A percentile compares a stretch with the other conserved stretches of the same genome.
phyloP scores from a whole-genome alignment of 2,113 vertebrate species.

The Pomatorhinus ruficollis region DNA sequence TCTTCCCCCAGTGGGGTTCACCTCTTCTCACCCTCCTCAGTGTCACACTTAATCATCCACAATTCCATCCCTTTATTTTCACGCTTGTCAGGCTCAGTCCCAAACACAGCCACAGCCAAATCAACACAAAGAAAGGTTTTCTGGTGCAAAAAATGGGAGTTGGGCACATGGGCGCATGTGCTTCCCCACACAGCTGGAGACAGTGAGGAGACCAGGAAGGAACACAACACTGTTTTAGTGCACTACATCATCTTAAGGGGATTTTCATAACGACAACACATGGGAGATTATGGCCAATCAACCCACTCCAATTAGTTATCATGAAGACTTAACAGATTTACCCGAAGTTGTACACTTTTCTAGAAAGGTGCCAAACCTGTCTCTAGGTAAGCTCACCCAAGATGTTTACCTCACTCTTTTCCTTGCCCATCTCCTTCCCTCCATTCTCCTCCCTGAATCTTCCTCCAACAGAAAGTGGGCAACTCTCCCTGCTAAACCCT shows the following conservation, averaged over 20 bases:
- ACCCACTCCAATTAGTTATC: background rate
- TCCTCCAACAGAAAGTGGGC: background rate
- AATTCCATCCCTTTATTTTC: background rate
- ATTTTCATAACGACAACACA: background rate
- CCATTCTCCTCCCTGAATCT: background rate
- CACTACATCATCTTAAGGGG: background rate
- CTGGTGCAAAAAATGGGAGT: background rate
- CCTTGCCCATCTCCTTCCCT: background rate
- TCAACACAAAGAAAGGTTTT: background rate
- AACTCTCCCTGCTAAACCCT: background rate
- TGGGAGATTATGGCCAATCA: constrained; percentile 4
- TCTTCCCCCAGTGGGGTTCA: background rate
- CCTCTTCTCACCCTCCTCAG: background rate
- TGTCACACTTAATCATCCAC: background rate
- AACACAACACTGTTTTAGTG: background rate
- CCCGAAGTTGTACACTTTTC: background rate
- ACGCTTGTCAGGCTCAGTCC: background rate
- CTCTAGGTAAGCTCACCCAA: background rate
- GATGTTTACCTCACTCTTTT: background rate
- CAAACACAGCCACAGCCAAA: background rate
- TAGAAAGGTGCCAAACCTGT: background rate
- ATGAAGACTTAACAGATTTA: background rate
- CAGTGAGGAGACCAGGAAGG: background rate
- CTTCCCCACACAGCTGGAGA: background rate
- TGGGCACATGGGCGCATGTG: fast-evolving